phyloP scores from a whole-genome alignment of 2,797 vertebrate species.

The Euphonia xanthogaster region DNA sequence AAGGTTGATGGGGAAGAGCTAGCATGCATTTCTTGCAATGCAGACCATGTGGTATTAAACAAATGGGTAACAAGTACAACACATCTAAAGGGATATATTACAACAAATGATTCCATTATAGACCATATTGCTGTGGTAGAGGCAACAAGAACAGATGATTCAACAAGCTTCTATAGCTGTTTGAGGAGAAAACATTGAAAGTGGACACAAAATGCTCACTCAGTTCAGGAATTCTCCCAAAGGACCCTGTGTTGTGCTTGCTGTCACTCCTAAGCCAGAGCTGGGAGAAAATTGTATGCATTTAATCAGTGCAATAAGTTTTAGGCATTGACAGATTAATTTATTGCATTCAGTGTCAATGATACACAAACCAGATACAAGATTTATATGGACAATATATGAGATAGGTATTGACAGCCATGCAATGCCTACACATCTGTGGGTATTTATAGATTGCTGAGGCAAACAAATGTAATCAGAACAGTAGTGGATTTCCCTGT shows the following conservation, averaged over 20 bases:
- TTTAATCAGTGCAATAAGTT: not conserved
- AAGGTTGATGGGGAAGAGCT: not conserved
- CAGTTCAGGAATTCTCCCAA: not conserved
- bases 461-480: not conserved
- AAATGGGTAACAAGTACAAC: not conserved
- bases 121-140: fast-evolving
- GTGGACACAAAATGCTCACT: fast-evolving
- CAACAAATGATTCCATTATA: not conserved
- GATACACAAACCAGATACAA: not conserved
- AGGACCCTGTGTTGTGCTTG: not conserved
- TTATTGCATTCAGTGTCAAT: not conserved
- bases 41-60: not conserved
- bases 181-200: not conserved
- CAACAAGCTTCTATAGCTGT: not conserved
- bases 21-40: not conserved
- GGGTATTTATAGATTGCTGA: not conserved
- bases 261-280: not conserved
- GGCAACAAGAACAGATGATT: not conserved
- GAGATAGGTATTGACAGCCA: not conserved
- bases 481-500: not conserved
- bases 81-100: not conserved
- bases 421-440: not conserved
- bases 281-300: not conserved
- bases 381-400: not conserved
- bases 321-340: not conserved